Evolutionary conservation across 2,113 vertebrate species (phyloP), one percentile per base, ranked within the genome.

Genomic region (Carassius carassius): DNA sequence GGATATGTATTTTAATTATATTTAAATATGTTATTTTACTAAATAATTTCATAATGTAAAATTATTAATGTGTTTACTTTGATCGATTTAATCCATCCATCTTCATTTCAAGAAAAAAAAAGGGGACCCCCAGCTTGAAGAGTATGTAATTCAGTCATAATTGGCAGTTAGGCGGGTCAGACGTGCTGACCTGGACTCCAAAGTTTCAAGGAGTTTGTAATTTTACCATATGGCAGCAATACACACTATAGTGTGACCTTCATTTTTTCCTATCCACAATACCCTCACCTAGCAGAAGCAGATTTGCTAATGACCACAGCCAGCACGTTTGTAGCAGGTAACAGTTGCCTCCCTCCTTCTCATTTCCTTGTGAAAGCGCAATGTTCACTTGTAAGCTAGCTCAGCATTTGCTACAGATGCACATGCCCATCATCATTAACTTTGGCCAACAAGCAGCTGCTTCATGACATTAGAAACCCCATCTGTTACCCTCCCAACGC

Each of bases 371-470:
- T 76, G 60, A 56, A 84, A 84, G 62, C 16, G 76, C 8, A 74
- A 70, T 70, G 44, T 85, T 83, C 51, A 47, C 54, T 58, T 63
- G 25, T 70, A 67, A 35, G 54, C 82, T 56, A 82, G 78, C 77
- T 84, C 82, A 86, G 87, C 87, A 54, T 73, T 80, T 65, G 32
- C 81, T 84, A 63, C 84, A 88, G 81, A 86, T 86, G 85, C 69
- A 84, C 49, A 44, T 77, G 87, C 87, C 83, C 77, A 60, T 88
- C 84, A 88, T 84, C 82, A 86, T 88, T 88, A 88, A 83, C 78
- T 81, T 9, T 51, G 54, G 75, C 84, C 87, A 88, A 79, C 85
- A 77, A 86, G 85, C 85, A 88, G 72, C 85, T 86, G 87, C 87
- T 88, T 86, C 78, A 37, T 84, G 78, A 60, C 85, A 86, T 86